A percentile compares a stretch with the other conserved stretches of the same genome.
phyloP scores from a whole-genome alignment of 2,113 vertebrate species.

The Rhinolophus sinicus region DNA sequence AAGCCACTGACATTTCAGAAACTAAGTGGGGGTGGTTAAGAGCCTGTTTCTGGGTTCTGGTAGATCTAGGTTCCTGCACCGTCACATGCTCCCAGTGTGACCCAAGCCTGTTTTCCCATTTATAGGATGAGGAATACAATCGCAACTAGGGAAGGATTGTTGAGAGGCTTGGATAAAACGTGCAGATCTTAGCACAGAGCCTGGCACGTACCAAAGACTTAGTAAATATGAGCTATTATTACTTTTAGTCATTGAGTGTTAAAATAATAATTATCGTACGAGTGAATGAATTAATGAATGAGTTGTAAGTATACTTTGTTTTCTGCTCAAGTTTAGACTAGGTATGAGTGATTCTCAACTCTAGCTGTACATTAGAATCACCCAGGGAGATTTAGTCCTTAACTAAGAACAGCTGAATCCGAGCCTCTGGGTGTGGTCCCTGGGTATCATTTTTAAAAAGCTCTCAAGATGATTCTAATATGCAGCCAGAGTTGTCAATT shows the following conservation, averaged over 20 bases:
- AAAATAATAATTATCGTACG: conserved; percentile 48
- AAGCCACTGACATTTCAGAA: conserved; percentile 51
- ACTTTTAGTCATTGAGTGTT: conserved; percentile 15
- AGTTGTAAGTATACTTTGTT: conserved; percentile 36
- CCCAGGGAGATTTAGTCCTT: conserved; percentile 8
- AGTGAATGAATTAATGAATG: conserved; percentile 20
- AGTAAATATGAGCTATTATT: conserved; percentile 41
- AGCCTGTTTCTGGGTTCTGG: conserved; percentile 9
- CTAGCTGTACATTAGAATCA: conserved; percentile 5
- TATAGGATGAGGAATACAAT: neutral
- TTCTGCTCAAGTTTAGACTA: conserved; percentile 46
- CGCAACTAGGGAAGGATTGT: neutral
- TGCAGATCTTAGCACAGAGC: neutral
- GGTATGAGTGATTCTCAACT: conserved; percentile 27
- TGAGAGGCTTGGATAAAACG: neutral
- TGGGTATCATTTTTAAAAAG: neutral
- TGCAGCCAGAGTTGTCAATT: neutral
- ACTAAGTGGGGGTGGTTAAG: neutral
- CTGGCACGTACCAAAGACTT: neutral
- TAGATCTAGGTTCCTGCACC: neutral
- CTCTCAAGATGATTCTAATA: conserved; percentile 23
- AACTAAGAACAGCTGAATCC: neutral
- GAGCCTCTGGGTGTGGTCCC: neutral
- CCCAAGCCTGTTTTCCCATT: neutral
- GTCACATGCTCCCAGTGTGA: neutral